These are phyloP conservation scores for Xanthorhoe spadicearia DNA, from an alignment of 2,888 invertebrate species.

Conservation along the genomic window DNA sequence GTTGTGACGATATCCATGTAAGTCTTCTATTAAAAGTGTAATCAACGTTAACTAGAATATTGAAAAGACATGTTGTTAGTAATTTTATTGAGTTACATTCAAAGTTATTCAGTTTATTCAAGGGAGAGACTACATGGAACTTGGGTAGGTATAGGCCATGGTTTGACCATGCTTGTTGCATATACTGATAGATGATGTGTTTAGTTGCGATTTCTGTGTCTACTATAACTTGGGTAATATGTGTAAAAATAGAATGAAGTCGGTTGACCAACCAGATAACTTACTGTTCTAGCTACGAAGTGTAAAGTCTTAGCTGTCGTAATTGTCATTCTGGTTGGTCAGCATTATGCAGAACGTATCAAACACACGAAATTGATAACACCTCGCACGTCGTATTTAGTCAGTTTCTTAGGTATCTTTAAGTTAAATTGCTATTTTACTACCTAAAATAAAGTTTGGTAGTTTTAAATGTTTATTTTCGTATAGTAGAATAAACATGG, in stretches of 20 bases:
- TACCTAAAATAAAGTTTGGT: constrained; percentile 16
- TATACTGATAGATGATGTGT: constrained; percentile 34
- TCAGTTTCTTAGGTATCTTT: constrained; percentile 5
- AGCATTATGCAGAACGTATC: constrained; percentile 56
- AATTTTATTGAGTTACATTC: constrained; percentile 47
- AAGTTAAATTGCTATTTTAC: constrained; percentile 4
- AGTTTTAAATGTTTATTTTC: not conserved
- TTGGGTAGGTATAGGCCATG: constrained; percentile 63
- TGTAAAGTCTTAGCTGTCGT: constrained; percentile 27
- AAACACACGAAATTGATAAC: constrained; percentile 19
- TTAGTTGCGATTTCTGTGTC: constrained; percentile 16
- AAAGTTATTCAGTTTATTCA: constrained; percentile 68
- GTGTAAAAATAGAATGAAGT: constrained; percentile 28
- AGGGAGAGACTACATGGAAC: constrained; percentile 79
- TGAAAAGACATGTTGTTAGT: constrained; percentile 52
- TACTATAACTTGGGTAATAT: not conserved
- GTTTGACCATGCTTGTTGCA: constrained; percentile 64
- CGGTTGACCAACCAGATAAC: constrained; percentile 3
- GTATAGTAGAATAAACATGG: constrained; percentile 55
- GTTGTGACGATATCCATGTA: constrained; percentile 68
- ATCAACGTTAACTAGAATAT: constrained; percentile 63
- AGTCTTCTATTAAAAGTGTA: constrained; percentile 56
- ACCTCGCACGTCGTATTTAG: constrained; percentile 13
- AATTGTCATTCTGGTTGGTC: constrained; percentile 54
- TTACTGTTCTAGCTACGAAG: constrained; percentile 16